Base-by-base conservation (phyloP, 2,888 invertebrate species). In the Drosophila vallismaia region DNA sequence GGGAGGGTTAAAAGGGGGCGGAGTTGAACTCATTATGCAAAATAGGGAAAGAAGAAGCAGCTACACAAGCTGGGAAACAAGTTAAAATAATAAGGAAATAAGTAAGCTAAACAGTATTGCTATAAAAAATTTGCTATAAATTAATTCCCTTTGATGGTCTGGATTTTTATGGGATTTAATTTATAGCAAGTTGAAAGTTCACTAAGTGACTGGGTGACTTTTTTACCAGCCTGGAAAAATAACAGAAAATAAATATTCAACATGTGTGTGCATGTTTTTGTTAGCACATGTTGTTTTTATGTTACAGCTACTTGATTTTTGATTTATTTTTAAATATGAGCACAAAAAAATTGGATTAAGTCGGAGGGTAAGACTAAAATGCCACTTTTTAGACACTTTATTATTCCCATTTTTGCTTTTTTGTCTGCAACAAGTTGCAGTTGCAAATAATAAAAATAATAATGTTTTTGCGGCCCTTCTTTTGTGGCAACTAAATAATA, bases 21-120 rank as follows among this genome's bases (percentile, higher is more conserved):
- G 72, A 78, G 72, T 59, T 79, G 81, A 76, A 76, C 81, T 78
- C 82, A 80, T 80, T 80, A 80, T 80, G 80, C 82, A 81, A 81
- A 75, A 66, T 77, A 74, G 66, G 60, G 14, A 49, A 63, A 66
- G 31, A 64, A 55, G n/a, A 36, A 36, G 33, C 8, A 33, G 33
- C 10, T 4, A n/a, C 5, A 33, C n/a, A 33, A 51, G 50, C 49
- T 57, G 57, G 57, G 57, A 57, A 56, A 50, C 57, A 42, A 44
- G 49, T 40, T 42, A 9, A 31, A 49, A 33, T 19, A 33, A 50
- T 9, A 49, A 29, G 14, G 48, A 31, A 33, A 31, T 5, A 9
- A 49, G 9, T 31, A 9, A 29, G 14, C 9, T 3, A 7, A 31
- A 10, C 14, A 31, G 6, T 49, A 9, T 14, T 29, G 48, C 14